Evolutionary conservation across 2,888 invertebrate genomes (phyloP).

Genomic region (Mesorhabditis spiculigera): DNA sequence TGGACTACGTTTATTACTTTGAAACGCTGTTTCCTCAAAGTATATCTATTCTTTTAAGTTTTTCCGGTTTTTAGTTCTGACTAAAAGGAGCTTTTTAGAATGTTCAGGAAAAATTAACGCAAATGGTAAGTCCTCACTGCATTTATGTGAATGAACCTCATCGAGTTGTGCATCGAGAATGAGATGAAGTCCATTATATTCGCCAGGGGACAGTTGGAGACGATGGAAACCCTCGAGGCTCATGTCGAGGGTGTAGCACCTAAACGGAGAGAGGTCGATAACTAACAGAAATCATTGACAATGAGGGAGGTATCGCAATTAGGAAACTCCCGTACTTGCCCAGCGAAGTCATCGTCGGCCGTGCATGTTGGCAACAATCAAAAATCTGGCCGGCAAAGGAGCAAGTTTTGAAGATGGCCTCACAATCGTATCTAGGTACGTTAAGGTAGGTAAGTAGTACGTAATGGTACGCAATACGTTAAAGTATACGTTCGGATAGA

Average conservation of each 20-base stretch:
- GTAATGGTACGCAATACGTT: no score
- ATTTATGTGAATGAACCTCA: background rate
- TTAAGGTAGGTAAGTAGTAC: background rate
- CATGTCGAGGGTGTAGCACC: background rate
- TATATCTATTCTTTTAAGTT: no score
- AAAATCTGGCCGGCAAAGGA: background rate
- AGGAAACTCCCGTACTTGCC: background rate
- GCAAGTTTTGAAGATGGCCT: background rate
- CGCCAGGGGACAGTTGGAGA: background rate
- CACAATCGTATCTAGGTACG: background rate
- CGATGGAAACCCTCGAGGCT: conserved; percentile 2
- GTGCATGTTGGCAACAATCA: background rate
- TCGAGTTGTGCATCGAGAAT: background rate
- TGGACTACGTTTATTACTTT: no score
- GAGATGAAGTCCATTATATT: background rate
- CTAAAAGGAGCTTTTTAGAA: no score
- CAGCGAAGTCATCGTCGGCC: background rate
- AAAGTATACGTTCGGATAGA: no score
- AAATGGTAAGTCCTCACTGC: no score
- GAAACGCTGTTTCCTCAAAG: no score
- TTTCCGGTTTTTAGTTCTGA: no score
- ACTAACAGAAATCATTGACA: background rate
- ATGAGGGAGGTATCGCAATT: background rate
- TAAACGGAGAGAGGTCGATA: no score
- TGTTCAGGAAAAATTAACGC: no score